A percentile compares a stretch with the other conserved stretches of the same genome.
Conservation (phyloP, 2,113 vertebrate species). For the Riparia riparia region DNA sequence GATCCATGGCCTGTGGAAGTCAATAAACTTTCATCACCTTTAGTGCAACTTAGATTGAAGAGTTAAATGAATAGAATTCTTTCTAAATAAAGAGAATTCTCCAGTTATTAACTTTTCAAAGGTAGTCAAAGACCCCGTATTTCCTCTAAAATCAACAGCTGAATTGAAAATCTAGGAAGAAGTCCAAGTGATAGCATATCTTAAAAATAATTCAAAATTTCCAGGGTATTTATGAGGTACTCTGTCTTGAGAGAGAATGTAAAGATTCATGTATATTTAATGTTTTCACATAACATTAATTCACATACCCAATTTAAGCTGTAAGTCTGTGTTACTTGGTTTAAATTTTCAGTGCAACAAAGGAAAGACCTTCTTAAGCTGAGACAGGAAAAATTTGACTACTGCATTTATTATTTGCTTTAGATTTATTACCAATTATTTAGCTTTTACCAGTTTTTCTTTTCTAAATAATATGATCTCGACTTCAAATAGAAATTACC, state of each 20-base stretch:
- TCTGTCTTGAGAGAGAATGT: background rate
- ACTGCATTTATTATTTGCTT: background rate
- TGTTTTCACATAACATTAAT: background rate
- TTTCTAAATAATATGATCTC: background rate
- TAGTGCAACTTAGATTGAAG: background rate
- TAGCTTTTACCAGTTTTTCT: background rate
- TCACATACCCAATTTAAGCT: background rate
- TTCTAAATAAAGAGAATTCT: background rate
- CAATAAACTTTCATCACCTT: conserved; percentile 44
- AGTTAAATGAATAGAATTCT: background rate
- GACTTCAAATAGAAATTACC: background rate
- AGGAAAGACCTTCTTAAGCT: background rate
- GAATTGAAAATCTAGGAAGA: background rate
- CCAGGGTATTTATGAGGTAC: background rate
- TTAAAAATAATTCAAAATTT: background rate
- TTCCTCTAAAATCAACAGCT: background rate
- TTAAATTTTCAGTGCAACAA: background rate
- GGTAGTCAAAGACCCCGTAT: background rate
- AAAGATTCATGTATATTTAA: background rate
- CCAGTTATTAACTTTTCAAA: conserved; percentile 32
- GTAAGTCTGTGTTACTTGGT: background rate
- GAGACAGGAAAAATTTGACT: background rate
- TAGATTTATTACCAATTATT: background rate
- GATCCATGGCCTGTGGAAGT: conserved; percentile 44
- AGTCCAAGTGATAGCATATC: background rate